These are phyloP conservation scores for Dorcus parallelipipedus DNA, from an alignment of 2,888 invertebrate genomes.

Conservation along the genomic window DNA sequence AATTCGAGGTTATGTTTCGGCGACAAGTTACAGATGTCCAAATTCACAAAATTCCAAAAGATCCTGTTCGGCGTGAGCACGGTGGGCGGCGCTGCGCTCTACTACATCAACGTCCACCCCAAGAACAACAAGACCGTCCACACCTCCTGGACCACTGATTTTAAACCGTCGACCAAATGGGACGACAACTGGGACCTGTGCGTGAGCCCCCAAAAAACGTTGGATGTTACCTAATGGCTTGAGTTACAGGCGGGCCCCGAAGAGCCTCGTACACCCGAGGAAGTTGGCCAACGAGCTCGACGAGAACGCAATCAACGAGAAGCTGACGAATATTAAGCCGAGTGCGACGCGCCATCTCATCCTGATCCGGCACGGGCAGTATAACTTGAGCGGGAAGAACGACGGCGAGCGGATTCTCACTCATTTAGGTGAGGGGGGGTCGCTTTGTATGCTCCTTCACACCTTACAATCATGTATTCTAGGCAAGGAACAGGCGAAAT, in stretches of 20 bases:
- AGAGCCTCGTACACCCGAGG: conserved; percentile 63
- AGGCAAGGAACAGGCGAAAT: conserved; percentile 82
- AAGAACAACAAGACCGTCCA: conserved; percentile 51
- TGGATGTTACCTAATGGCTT: background rate
- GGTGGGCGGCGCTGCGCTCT: conserved; percentile 62
- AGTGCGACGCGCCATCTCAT: conserved; percentile 77
- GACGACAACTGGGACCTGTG: conserved; percentile 88
- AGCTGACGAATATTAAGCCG: conserved; percentile 60
- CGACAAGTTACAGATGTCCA: conserved; percentile 48
- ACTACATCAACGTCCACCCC: conserved; percentile 22
- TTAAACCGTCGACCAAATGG: conserved; percentile 69
- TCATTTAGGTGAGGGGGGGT: conserved; percentile 59
- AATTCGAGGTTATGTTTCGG: background rate
- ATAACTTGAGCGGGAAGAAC: conserved; percentile 67
- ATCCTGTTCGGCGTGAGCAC: conserved; percentile 60
- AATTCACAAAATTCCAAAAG: conserved; percentile 58
- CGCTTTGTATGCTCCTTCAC: too few species aligned
- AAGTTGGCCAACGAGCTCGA: conserved; percentile 51
- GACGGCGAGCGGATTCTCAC: conserved; percentile 78
- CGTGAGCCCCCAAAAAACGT: conserved; percentile 37
- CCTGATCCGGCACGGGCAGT: conserved; percentile 93
- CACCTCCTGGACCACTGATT: conserved; percentile 70
- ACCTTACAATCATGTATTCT: background rate
- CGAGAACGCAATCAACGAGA: conserved; percentile 66
- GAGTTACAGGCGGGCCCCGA: conserved; percentile 66